Conservation (phyloP, 2,797 vertebrate species). For the Siniperca scherzeri region DNA sequence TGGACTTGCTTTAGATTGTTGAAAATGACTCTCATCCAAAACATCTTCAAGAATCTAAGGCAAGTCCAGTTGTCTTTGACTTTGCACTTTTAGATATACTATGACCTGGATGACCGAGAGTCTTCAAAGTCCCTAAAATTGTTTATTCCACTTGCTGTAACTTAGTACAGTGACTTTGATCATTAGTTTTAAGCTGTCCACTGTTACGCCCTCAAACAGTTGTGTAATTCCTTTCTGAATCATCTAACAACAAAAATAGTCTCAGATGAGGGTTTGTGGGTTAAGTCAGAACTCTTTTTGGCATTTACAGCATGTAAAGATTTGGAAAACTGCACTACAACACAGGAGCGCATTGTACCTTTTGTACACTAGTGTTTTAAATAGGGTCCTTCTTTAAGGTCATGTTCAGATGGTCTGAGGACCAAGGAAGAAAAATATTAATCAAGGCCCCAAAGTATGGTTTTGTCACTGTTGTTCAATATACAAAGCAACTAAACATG, state of each 20-base stretch:
- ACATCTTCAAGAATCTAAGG: background rate
- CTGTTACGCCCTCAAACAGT: constrained; percentile 44
- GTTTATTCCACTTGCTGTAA: background rate
- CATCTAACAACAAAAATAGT: constrained; percentile 44
- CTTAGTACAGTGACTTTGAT: constrained; percentile 13
- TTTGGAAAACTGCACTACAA: background rate
- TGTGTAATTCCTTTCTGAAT: constrained; percentile 56
- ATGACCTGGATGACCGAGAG: background rate
- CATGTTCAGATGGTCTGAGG: background rate
- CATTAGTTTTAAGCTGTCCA: constrained; percentile 27
- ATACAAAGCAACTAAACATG: background rate
- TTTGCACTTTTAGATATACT: background rate
- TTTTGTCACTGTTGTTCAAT: background rate
- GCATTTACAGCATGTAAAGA: constrained; percentile 34
- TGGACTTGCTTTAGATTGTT: background rate
- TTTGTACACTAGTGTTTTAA: background rate
- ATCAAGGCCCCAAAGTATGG: background rate
- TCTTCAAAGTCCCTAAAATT: background rate
- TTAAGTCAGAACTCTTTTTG: constrained; percentile 21
- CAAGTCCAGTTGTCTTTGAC: background rate
- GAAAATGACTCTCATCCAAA: background rate
- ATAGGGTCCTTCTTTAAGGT: background rate
- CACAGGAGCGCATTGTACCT: background rate
- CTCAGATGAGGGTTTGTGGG: constrained; percentile 26
- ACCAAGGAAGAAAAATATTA: background rate